A percentile compares a stretch with the other conserved stretches of the same genome.
Conservation (phyloP, 2,888 invertebrate genomes). For the Synanthedon tipuliformis region DNA sequence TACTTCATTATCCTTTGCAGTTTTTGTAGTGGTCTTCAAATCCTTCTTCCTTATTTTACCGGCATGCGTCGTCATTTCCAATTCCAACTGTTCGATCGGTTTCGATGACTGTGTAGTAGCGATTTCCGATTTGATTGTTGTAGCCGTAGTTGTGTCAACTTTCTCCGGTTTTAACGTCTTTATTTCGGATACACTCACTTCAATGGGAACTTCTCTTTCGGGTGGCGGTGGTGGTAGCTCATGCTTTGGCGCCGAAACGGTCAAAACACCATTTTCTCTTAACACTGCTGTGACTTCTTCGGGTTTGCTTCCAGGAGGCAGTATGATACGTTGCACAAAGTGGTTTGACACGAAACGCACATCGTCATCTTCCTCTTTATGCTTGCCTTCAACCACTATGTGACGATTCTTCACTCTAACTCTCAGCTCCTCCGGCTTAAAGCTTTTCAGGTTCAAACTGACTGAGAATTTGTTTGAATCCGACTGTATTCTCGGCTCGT, state of each 20-base stretch:
- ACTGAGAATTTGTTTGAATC: slow-evolving; percentile 42
- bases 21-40: slow-evolving; percentile 42
- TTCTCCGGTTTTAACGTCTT: slow-evolving; percentile 19
- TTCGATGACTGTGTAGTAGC: slow-evolving; percentile 13
- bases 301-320: slow-evolving; percentile 46
- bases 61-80: slow-evolving; percentile 48
- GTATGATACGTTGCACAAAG: slow-evolving; percentile 49
- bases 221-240: slow-evolving; percentile 51
- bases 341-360: slow-evolving; percentile 45
- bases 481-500: slow-evolving; percentile 49
- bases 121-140: slow-evolving; percentile 6
- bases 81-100: slow-evolving; percentile 36
- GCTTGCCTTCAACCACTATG: slow-evolving; percentile 50
- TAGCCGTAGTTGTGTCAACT: slow-evolving; percentile 11
- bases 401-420: slow-evolving; percentile 54
- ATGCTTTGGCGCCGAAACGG: slow-evolving; percentile 48
- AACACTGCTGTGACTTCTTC: slow-evolving; percentile 53
- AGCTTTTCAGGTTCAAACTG: slow-evolving; percentile 42
- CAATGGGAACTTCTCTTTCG: slow-evolving; percentile 50
- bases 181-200: slow-evolving; percentile 30
- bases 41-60: slow-evolving; percentile 64
- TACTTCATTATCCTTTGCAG: slow-evolving; percentile 54
- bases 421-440: slow-evolving; percentile 50
- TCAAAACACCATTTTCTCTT: slow-evolving; percentile 42
- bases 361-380: slow-evolving; percentile 28